Evolutionary conservation across 2,888 invertebrate genomes (phyloP), one percentile per base, ranked within the genome.

Genomic region (Acronicta psi): DNA sequence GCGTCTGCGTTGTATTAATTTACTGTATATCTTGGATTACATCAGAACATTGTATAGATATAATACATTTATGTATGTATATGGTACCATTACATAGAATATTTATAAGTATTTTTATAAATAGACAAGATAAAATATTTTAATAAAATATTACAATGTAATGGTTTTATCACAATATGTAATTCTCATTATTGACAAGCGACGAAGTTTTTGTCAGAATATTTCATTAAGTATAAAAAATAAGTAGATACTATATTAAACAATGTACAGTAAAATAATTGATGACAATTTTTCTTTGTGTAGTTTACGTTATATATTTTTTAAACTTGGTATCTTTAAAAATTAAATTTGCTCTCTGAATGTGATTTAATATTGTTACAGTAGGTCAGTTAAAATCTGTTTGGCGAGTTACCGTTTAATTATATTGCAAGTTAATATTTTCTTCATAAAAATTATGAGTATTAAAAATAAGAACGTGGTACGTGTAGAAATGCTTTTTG

Each of bases 11-110:
- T 25, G 43, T 29, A 23, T 46, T 65, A 45, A 67, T 69, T 76
- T 67, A 69, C 64, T 77, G 72, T 77, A 76, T 79, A 76, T 79
- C 58, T 79, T 72, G 73, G 52, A 60, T 68, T 42, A 45, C 46
- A 18, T 40, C 18, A 16, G 54, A 43, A 52, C 53, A 44, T 49
- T 65, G 65, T 58, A 49, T 56, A 62, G 46, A 43, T 61, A 57
- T 53, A 40, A 49, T 56, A 61, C 44, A 41, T 25, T 6, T 7
- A 8, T 7, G 8, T 29, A 11, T 29, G 29, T 34, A 5, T 62
- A 66, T 43, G 69, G 36, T 74, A 72, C 64, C 60, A 59, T 57
- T 63, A 61, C 55, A 52, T 71, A 73, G 42, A 59, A 43, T 62
- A 54, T 54, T 40, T 13, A 61, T 65, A 69, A 42, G 58, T 75